Percentiles rank a stretch among this genome's conserved stretches.
Conservation (phyloP, 2,113 vertebrate genomes). For the Chitala chitala region DNA sequence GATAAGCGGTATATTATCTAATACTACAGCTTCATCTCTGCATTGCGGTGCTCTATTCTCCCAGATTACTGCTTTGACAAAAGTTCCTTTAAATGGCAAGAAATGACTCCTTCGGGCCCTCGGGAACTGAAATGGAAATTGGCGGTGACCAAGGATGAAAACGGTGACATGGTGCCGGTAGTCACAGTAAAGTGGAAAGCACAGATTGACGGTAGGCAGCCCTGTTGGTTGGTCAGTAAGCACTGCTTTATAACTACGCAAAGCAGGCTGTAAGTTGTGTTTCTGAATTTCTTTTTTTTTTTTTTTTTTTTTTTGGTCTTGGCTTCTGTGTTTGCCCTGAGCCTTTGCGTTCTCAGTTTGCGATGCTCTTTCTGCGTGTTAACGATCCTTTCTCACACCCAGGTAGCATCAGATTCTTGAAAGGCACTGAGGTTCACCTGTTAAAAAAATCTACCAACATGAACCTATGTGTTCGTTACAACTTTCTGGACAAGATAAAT, state of each 20-base stretch:
- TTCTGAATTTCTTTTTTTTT: too few relatives aligned
- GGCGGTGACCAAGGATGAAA: conserved; percentile 27
- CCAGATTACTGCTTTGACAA: not conserved
- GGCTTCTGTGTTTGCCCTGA: not conserved
- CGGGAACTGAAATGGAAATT: conserved; percentile 35
- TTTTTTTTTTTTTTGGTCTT: not conserved
- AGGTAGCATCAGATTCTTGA: conserved; percentile 50
- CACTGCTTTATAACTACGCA: too few relatives aligned
- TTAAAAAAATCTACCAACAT: conserved; percentile 42
- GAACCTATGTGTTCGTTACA: conserved; percentile 54
- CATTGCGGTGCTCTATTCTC: too few relatives aligned
- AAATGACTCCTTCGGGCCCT: conserved; percentile 54
- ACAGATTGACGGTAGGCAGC: conserved; percentile 54
- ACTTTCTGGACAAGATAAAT: conserved; percentile 37
- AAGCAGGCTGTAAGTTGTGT: too few relatives aligned
- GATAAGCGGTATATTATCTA: too few relatives aligned
- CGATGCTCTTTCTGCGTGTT: not conserved
- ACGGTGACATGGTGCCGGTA: conserved; percentile 46
- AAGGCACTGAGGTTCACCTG: conserved; percentile 53
- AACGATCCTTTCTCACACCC: not conserved
- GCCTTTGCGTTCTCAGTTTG: not conserved
- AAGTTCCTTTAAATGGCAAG: too few relatives aligned
- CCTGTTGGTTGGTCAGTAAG: too few relatives aligned
- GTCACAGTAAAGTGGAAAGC: conserved; percentile 53
- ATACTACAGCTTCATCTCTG: too few relatives aligned